Conservation (phyloP, 2,888 invertebrate genomes). For the Theodoxus fluviatilis region DNA sequence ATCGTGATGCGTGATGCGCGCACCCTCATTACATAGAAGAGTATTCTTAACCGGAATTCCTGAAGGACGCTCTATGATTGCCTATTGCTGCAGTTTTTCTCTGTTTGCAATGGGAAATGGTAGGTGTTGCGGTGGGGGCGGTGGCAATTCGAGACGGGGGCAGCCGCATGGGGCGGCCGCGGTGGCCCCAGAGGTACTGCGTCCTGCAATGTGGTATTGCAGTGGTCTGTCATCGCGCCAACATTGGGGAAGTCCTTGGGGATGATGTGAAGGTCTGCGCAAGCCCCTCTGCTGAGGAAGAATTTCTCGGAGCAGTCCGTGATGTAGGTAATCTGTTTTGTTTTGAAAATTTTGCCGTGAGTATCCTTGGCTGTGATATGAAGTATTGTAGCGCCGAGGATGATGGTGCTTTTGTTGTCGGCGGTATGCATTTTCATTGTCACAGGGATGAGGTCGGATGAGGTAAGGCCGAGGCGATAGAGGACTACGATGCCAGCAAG, state of each 20-base stretch:
- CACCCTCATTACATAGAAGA: no score
- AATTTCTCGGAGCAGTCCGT: constrained; percentile 42
- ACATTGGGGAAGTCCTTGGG: constrained; percentile 35
- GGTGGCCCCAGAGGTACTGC: no score
- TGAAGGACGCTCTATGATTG: no score
- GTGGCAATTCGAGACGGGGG: constrained; percentile 28
- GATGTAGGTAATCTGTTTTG: constrained; percentile 41
- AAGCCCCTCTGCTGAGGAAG: constrained; percentile 43
- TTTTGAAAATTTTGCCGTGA: no score
- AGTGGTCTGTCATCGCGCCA: background rate
- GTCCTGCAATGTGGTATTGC: no score
- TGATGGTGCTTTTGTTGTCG: constrained; percentile 38
- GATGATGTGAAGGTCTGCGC: constrained; percentile 38
- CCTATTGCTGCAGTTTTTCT: constrained; percentile 30
- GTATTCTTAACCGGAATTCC: no score
- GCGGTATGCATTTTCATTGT: constrained; percentile 43
- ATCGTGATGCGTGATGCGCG: no score
- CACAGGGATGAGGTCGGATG: constrained; percentile 42
- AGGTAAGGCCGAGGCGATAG: constrained; percentile 34
- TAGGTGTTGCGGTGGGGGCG: constrained; percentile 32
- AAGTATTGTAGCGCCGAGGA: constrained; percentile 42
- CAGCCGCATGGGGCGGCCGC: constrained; percentile 19
- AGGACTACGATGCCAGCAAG: constrained; percentile 39
- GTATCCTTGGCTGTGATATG: constrained; percentile 31
- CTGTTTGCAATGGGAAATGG: constrained; percentile 37